A percentile compares a stretch with the other conserved stretches of the same genome.
These are phyloP conservation scores for Crenuchus spilurus DNA, from an alignment of 2,797 vertebrate genomes.

Conservation along the genomic window DNA sequence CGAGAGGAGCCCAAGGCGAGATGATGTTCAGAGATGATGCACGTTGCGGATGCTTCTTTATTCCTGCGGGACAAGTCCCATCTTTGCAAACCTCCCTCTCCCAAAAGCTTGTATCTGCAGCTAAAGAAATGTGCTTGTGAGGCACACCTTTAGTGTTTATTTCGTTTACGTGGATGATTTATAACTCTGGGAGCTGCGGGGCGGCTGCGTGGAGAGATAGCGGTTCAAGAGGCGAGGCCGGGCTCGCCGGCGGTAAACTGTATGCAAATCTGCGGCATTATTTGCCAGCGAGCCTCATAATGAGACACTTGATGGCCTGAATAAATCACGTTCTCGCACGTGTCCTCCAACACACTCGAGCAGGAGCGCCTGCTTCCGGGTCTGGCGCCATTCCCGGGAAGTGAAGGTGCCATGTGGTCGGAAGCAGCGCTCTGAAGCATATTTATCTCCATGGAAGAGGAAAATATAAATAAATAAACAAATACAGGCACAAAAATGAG, in stretches of 20 bases:
- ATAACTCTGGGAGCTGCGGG: slow-evolving; percentile 42
- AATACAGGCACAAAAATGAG: slow-evolving; percentile 63
- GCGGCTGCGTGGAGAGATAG: slow-evolving; percentile 55
- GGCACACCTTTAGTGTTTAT: slow-evolving; percentile 42
- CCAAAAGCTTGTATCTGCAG: slow-evolving; percentile 25
- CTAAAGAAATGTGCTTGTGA: slow-evolving; percentile 49
- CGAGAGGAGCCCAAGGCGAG: not conserved
- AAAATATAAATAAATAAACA: slow-evolving; percentile 47
- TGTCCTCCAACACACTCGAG: not conserved
- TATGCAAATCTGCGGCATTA: slow-evolving; percentile 59
- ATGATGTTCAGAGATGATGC: slow-evolving; percentile 27
- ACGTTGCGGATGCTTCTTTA: slow-evolving; percentile 23
- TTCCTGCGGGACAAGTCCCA: slow-evolving; percentile 11
- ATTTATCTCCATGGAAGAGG: slow-evolving; percentile 59
- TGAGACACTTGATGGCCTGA: slow-evolving; percentile 53
- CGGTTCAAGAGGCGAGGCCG: slow-evolving; percentile 10
- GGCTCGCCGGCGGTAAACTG: slow-evolving; percentile 49
- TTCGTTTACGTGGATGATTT: slow-evolving; percentile 57
- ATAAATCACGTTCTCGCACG: slow-evolving; percentile 52
- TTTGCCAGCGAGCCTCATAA: slow-evolving; percentile 57
- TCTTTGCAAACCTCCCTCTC: slow-evolving; percentile 33
- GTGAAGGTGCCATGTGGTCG: slow-evolving; percentile 44
- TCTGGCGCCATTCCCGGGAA: slow-evolving; percentile 34
- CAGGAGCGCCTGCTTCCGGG: slow-evolving; percentile 23
- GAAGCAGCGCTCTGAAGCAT: slow-evolving; percentile 43